A percentile compares a stretch with the other conserved stretches of the same genome.
Evolutionary conservation across 2,888 invertebrate genomes (phyloP).

Genomic region (Balanococcus diminutus): DNA sequence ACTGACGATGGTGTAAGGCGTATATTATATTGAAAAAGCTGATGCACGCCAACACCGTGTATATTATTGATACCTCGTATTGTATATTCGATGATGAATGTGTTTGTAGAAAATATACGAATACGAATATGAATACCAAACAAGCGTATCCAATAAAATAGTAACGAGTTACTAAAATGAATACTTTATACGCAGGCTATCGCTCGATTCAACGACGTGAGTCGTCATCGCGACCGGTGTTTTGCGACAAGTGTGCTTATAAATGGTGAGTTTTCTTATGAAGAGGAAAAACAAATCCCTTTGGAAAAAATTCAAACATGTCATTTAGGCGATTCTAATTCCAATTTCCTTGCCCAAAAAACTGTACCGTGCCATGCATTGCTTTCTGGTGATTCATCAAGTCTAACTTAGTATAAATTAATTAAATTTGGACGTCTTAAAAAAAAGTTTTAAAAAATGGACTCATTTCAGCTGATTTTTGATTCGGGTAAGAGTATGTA

Average conservation of each 20-base stretch:
- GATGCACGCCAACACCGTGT: neutral
- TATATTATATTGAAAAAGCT: neutral
- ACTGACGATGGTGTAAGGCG: neutral
- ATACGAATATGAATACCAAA: neutral
- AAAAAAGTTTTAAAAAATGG: too few relatives aligned
- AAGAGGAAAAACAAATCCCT: too few relatives aligned
- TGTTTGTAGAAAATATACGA: neutral
- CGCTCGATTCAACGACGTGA: neutral
- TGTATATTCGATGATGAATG: neutral
- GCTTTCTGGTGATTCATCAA: too few relatives aligned
- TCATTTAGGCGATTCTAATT: too few relatives aligned
- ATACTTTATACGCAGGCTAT: neutral
- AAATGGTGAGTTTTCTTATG: neutral
- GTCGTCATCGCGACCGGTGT: conserved; percentile 10
- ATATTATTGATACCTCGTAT: neutral
- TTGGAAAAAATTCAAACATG: too few relatives aligned
- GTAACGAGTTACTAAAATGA: neutral
- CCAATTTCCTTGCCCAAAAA: too few relatives aligned
- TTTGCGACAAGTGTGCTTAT: neutral
- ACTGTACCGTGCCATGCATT: too few relatives aligned
- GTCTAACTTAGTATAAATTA: too few relatives aligned
- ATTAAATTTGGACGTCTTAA: too few relatives aligned
- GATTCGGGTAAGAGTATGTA: too few relatives aligned
- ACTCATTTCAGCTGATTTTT: too few relatives aligned
- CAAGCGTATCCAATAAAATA: neutral